phyloP scores from a whole-genome alignment of 2,113 vertebrate genomes.

The Cochlearius cochlearius region DNA sequence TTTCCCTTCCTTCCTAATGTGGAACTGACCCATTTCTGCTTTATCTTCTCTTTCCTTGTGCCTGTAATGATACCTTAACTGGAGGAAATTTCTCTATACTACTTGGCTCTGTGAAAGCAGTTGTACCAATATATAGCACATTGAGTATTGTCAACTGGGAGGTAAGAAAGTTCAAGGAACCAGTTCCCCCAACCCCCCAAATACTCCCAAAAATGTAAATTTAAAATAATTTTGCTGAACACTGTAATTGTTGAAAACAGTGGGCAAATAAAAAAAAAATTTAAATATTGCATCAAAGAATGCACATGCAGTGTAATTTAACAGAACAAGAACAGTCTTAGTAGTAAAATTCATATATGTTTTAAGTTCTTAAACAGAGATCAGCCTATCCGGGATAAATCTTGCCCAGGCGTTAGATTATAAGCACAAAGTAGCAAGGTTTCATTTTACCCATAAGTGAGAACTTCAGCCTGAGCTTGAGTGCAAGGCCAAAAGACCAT shows the following conservation, averaged over 20 bases:
- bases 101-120: neutral
- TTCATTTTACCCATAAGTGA: neutral
- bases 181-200: neutral
- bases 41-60: neutral
- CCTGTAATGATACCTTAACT: neutral
- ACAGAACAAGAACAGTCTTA: neutral
- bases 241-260: neutral
- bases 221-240: neutral
- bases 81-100: neutral
- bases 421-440: neutral
- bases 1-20: neutral
- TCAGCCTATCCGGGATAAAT: neutral
- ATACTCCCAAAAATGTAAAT: neutral
- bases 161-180: neutral
- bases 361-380: neutral
- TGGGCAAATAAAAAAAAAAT: neutral
- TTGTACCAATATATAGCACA: rapidly evolving
- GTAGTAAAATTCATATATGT: neutral
- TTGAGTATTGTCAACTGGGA: neutral
- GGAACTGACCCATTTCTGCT: neutral
- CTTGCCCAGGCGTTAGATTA: neutral
- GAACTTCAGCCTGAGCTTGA: neutral
- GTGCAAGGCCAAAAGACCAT: neutral
- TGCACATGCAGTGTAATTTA: neutral
- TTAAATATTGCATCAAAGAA: neutral